These are phyloP conservation scores for Crypturellus undulatus DNA, from an alignment of 2,113 vertebrate species.

Conservation along the genomic window DNA sequence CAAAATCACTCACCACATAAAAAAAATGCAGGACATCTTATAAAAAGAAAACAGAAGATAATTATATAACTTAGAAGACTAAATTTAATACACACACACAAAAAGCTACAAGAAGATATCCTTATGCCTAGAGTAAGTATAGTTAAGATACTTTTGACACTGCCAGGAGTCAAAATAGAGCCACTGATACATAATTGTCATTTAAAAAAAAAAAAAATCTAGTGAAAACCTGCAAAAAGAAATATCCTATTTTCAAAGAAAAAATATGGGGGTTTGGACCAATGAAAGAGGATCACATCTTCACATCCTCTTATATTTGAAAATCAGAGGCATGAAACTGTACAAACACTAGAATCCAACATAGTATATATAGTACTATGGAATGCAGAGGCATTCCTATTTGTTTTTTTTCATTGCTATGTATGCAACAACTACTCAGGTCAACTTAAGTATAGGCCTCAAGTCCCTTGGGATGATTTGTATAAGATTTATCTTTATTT, in stretches of 20 bases:
- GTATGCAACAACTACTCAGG: background rate
- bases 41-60: background rate
- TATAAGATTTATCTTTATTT: background rate
- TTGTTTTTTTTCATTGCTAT: background rate
- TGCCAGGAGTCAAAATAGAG: background rate
- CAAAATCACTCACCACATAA: background rate
- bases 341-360: background rate
- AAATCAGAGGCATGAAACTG: background rate
- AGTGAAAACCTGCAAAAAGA: background rate
- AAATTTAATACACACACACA: background rate
- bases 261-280: background rate
- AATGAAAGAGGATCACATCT: background rate
- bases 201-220: background rate
- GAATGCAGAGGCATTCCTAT: background rate
- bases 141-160: background rate
- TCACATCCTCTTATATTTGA: background rate
- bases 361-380: background rate
- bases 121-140: background rate
- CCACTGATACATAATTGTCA: background rate
- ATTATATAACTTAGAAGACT: background rate
- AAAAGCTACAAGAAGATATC: background rate
- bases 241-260: background rate
- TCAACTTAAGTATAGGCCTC: background rate
- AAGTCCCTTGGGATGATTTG: background rate
- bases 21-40: background rate